Base-by-base conservation (phyloP, 2,797 vertebrate genomes). In the Xyrichtys novacula region DNA sequence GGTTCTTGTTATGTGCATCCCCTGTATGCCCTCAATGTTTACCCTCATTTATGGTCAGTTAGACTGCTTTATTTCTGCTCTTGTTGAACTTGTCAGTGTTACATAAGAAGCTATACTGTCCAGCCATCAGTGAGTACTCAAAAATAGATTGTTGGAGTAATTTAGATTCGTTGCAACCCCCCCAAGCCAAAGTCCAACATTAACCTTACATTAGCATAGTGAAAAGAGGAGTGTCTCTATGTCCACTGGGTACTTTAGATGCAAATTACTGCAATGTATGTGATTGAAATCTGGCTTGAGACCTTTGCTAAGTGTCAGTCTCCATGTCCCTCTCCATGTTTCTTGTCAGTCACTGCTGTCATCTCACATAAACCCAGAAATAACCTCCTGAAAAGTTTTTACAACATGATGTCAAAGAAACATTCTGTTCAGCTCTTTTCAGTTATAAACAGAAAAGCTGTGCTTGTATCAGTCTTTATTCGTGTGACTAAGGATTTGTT, bases 81-180 rank as follows among this genome's bases (percentile, higher is more conserved):
- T 75, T 65, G 6, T 29, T 28, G 7, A 80, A 47, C 26, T 58
- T 2, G 38, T 69, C 28, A 34, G 20, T 48, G 28, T 57, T 55
- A 42, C 15, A 52, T 49, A 54, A 63, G 49, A 34, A 8, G 15
- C 25, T 8, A 42, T 44, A 12, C 43, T 63, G 28, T 28, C 17
- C 31, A 47, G 28, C 38, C 40, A 44, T 53, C 53, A 43, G 26
- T 19, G 38, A 39, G 20, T 36, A 47, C 28, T 17, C 47, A 14
- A 53, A 60, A 31, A 23, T 19, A 38, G 3, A 6, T 57, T 14
- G 3, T 25, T 3, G 42, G 29, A 11, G 4, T 55, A 19, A 46
- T 64, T 42, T 55, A 66, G 28, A 61, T 57, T 58, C 22, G 6
- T 16, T 26, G 22, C 22, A 34, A 10, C 8, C 32, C 20, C 9